Evolutionary conservation across 2,888 invertebrate genomes (phyloP).

Genomic region (Drosophila anomalata): DNA sequence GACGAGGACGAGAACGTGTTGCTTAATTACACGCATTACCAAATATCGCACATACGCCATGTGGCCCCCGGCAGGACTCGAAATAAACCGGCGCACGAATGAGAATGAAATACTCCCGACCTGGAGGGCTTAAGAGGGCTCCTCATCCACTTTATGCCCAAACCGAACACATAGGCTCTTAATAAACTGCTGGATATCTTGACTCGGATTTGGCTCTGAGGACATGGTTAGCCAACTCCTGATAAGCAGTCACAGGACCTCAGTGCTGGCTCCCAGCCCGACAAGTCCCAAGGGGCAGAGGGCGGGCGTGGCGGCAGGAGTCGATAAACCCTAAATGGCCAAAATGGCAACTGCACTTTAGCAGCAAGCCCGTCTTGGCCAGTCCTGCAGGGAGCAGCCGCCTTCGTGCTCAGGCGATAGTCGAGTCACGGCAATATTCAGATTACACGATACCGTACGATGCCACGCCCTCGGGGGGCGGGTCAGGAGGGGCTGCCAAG

Average conservation of each 20-base stretch:
- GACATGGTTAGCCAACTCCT: neutral
- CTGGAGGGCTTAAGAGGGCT: neutral
- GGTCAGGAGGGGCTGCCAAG: slow-evolving; percentile 47
- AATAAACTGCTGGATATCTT: neutral
- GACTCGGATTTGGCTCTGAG: neutral
- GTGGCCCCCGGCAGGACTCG: slow-evolving; percentile 37
- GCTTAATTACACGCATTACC: slow-evolving; percentile 74
- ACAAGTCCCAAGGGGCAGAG: neutral
- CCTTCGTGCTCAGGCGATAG: slow-evolving; percentile 30
- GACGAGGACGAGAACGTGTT: slow-evolving; percentile 53
- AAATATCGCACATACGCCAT: slow-evolving; percentile 75
- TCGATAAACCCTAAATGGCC: slow-evolving; percentile 67
- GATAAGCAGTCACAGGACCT: neutral
- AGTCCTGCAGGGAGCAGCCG: slow-evolving; percentile 9
- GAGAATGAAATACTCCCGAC: neutral
- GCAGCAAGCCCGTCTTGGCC: slow-evolving; percentile 29
- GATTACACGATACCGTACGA: slow-evolving; percentile 52
- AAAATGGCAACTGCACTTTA: slow-evolving; percentile 59
- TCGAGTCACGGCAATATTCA: slow-evolving; percentile 71
- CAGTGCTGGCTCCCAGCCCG: neutral
- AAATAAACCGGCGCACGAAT: slow-evolving; percentile 7
- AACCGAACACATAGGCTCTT: neutral
- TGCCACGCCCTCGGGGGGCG: slow-evolving; percentile 30
- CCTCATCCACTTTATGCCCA: no score
- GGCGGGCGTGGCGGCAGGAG: slow-evolving; percentile 8